phyloP scores from a whole-genome alignment of 2,113 vertebrate species.

The Zingel zingel region DNA sequence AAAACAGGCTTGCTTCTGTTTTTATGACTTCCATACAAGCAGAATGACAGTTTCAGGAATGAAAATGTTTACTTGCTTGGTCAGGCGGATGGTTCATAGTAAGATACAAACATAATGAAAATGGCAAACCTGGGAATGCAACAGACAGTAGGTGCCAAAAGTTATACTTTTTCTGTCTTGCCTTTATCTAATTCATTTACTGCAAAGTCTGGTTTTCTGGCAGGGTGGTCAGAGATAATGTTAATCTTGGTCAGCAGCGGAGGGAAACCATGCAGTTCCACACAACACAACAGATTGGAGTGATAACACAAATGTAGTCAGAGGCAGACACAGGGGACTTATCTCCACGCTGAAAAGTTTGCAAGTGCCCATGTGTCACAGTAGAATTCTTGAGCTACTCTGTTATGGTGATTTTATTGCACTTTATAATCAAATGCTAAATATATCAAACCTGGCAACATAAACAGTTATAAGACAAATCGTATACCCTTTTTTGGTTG shows the following conservation, averaged over 20 bases:
- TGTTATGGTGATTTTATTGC: slow-evolving; percentile 64
- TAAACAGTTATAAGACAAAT: not conserved
- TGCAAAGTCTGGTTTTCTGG: slow-evolving; percentile 79
- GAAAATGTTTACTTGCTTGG: slow-evolving; percentile 24
- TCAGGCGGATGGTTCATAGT: slow-evolving; percentile 18
- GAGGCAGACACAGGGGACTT: slow-evolving; percentile 72
- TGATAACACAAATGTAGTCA: slow-evolving; percentile 78
- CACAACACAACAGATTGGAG: slow-evolving; percentile 76
- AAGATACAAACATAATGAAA: slow-evolving; percentile 58
- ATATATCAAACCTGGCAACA: slow-evolving; percentile 2
- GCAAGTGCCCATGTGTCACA: slow-evolving; percentile 73
- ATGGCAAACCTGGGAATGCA: slow-evolving; percentile 55
- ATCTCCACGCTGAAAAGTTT: slow-evolving; percentile 73
- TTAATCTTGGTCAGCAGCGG: slow-evolving; percentile 83
- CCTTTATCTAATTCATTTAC: slow-evolving; percentile 81
- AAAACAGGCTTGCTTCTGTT: not conserved
- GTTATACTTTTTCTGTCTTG: slow-evolving; percentile 71
- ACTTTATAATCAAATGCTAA: slow-evolving; percentile 34
- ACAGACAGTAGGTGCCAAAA: slow-evolving; percentile 68
- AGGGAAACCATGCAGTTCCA: slow-evolving; percentile 71
- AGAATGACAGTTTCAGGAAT: slow-evolving; percentile 13
- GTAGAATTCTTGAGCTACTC: slow-evolving; percentile 48
- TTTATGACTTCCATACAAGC: not conserved
- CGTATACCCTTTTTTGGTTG: not conserved
- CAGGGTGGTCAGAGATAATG: slow-evolving; percentile 83